Evolutionary conservation across 2,113 vertebrate genomes (phyloP).

Genomic region (Cyphomyrus discorhynchus): DNA sequence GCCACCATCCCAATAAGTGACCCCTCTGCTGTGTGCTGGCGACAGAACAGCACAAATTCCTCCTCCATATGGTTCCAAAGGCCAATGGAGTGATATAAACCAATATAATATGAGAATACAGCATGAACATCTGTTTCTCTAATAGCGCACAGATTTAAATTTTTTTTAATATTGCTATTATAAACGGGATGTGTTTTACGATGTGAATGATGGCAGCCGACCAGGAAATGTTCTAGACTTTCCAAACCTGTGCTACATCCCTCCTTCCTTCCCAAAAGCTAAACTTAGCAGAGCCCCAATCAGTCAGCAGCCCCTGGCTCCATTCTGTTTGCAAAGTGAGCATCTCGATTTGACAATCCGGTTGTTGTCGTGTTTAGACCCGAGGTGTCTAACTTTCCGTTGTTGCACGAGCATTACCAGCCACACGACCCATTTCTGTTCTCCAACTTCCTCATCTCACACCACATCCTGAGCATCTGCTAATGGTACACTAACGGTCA

Average conservation of each 20-base stretch:
- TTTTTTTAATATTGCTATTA: not conserved
- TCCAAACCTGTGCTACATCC: not conserved
- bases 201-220: not conserved
- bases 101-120: not conserved
- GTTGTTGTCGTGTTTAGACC: not conserved
- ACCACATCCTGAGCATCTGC: not conserved
- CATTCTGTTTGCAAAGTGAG: not conserved
- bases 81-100: not conserved
- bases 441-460: not conserved
- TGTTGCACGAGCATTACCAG: not conserved
- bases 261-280: not conserved
- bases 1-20: not conserved
- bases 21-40: not conserved
- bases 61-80: slow-evolving; percentile 3
- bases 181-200: not conserved
- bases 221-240: not conserved
- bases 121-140: slow-evolving; percentile 2
- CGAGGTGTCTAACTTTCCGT: not conserved
- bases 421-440: not conserved
- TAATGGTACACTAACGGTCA: not conserved
- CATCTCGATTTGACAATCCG: not conserved
- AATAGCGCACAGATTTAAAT: not conserved
- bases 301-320: not conserved
- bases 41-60: not conserved
- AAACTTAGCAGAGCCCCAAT: not conserved